Evolutionary conservation across 2,888 invertebrate species (phyloP).

Genomic region (Tenthredo scrophulariae): DNA sequence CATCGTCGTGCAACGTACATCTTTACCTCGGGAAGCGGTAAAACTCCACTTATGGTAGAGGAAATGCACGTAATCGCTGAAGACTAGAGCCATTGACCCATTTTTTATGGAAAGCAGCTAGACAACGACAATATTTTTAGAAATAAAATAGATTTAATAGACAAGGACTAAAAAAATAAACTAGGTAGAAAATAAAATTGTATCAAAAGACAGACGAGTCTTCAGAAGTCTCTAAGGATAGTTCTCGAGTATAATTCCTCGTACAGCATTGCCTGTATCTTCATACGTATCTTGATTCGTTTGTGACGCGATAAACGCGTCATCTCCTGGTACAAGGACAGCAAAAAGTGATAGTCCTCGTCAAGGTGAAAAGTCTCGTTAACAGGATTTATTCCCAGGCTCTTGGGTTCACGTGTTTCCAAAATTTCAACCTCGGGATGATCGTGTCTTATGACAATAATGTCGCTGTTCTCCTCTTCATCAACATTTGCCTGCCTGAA

Average conservation of each 20-base stretch:
- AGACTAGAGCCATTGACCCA: slow-evolving; percentile 41
- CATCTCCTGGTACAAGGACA: slow-evolving; percentile 58
- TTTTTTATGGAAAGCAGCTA: slow-evolving; percentile 38
- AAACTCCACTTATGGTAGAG: slow-evolving; percentile 17
- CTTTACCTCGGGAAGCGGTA: background rate
- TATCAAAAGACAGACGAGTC: background rate
- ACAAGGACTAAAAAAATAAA: background rate
- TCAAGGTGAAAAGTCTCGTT: slow-evolving; percentile 38
- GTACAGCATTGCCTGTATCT: slow-evolving; percentile 58
- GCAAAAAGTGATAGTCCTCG: slow-evolving; percentile 60
- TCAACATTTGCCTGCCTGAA: background rate
- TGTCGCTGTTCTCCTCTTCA: background rate
- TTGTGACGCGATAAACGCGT: slow-evolving; percentile 56
- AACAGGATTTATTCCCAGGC: background rate
- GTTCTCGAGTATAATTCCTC: slow-evolving; percentile 54
- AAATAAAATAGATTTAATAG: slow-evolving; percentile 21
- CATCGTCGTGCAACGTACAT: background rate
- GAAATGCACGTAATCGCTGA: slow-evolving; percentile 12
- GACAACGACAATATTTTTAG: slow-evolving; percentile 2
- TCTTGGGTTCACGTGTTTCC: background rate
- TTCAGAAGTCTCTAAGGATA: slow-evolving; percentile 1
- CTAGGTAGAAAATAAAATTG: slow-evolving; percentile 42
- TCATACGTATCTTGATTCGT: slow-evolving; percentile 60
- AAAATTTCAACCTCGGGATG: slow-evolving; percentile 44
- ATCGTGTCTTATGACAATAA: background rate